phyloP scores from a whole-genome alignment of 2,797 vertebrate genomes.

The Argya squamiceps region DNA sequence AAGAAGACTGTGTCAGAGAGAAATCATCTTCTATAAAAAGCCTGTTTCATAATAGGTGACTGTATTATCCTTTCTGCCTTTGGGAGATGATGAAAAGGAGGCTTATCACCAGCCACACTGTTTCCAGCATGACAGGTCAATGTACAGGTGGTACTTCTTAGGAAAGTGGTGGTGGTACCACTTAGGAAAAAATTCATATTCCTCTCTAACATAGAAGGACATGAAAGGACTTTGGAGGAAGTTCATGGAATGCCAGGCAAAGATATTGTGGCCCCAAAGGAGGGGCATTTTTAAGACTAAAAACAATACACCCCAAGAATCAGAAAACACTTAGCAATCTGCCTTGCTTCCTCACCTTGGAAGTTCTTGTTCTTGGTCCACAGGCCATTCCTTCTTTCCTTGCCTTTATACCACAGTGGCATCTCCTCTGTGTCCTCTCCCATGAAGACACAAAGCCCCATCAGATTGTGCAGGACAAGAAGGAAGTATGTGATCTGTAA shows the following conservation, averaged over 20 bases:
- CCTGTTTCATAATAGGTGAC: not conserved
- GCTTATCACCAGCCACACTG: not conserved
- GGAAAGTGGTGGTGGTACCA: no score
- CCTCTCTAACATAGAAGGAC: not conserved
- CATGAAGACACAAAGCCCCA: not conserved
- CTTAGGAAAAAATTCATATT: not conserved
- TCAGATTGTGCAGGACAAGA: not conserved
- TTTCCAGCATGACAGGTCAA: not conserved
- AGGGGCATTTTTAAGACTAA: not conserved
- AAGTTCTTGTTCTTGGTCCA: not conserved
- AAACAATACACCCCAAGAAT: not conserved
- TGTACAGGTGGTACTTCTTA: not conserved
- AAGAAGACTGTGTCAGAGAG: not conserved
- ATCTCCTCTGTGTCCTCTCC: not conserved
- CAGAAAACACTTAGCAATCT: not conserved
- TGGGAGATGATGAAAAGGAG: not conserved
- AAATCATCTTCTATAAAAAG: constrained; percentile 32
- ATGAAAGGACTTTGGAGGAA: not conserved
- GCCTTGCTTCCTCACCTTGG: not conserved
- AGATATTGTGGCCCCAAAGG: not conserved
- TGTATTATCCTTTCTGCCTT: not conserved
- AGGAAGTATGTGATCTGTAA: not conserved
- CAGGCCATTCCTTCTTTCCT: not conserved
- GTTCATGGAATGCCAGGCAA: not conserved
- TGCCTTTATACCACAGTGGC: not conserved